A percentile compares a stretch with the other conserved stretches of the same genome.
phyloP scores from a whole-genome alignment of 2,888 invertebrate species.

The Caenorhabditis sp. region DNA sequence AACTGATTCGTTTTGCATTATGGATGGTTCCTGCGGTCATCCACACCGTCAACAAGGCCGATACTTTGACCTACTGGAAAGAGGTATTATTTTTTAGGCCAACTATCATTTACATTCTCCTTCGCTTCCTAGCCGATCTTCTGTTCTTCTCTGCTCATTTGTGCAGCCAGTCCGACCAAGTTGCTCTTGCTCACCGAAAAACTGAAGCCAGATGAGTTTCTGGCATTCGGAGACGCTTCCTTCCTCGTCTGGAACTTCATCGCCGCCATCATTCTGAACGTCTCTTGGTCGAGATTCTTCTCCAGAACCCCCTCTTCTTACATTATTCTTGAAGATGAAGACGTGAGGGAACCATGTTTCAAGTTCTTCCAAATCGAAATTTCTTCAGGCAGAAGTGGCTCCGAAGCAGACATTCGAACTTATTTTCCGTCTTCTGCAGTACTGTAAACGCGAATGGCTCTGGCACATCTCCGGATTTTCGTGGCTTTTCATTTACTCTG shows the following conservation, averaged over 20 bases:
- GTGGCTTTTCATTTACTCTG: constrained; percentile 78
- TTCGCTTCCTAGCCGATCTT: constrained; percentile 55
- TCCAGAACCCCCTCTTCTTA: constrained; percentile 61
- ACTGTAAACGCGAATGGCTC: constrained; percentile 77
- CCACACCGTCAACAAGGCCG: constrained; percentile 50
- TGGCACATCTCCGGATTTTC: constrained; percentile 78
- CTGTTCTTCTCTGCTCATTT: constrained; percentile 63
- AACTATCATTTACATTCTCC: neutral
- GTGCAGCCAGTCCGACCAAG: constrained; percentile 69
- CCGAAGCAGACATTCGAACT: constrained; percentile 72
- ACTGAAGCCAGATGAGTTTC: constrained; percentile 58
- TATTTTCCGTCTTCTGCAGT: constrained; percentile 76
- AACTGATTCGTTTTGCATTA: constrained; percentile 66
- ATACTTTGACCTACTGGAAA: constrained; percentile 46
- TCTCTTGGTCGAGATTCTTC: constrained; percentile 67
- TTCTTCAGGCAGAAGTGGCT: constrained; percentile 43
- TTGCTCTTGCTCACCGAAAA: constrained; percentile 67
- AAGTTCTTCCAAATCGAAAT: too few relatives aligned
- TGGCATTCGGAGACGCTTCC: constrained; percentile 68
- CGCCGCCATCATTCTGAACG: constrained; percentile 66
- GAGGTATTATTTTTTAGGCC: constrained; percentile 27
- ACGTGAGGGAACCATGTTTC: constrained; percentile 20
- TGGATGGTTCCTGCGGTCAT: constrained; percentile 62
- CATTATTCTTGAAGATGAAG: constrained; percentile 61
- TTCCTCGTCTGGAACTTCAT: constrained; percentile 73